Evolutionary conservation across 1,140 invertebrate species (phyloP).

Genomic region (Drosophila suzukii): DNA sequence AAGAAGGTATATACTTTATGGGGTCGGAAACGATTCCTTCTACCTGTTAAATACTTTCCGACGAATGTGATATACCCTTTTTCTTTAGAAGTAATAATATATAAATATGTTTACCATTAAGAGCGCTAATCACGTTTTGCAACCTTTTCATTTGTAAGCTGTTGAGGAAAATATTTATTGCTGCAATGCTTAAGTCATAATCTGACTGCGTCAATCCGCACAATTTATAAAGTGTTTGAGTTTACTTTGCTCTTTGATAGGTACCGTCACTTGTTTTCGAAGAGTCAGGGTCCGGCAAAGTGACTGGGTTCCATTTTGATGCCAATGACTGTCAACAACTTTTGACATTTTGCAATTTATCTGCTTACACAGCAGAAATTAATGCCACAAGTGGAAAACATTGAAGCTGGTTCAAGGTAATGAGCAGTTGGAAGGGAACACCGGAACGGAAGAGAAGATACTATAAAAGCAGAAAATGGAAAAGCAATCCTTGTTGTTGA

Average conservation of each 20-base stretch:
- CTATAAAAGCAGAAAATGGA: not conserved
- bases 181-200: constrained; percentile 8
- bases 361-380: constrained; percentile 80
- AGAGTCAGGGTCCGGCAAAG: constrained; percentile 38
- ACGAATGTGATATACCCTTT: no score
- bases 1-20: no score
- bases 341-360: constrained; percentile 75
- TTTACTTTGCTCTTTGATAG: constrained; percentile 36
- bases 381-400: constrained; percentile 71
- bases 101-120: no score
- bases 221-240: constrained; percentile 52
- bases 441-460: not conserved
- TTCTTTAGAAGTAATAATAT: no score
- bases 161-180: not conserved
- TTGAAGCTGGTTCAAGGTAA: constrained; percentile 39
- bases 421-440: constrained; percentile 6
- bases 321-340: constrained; percentile 73
- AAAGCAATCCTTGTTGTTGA: constrained; percentile 38
- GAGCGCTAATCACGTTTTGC: not conserved
- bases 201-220: constrained; percentile 1
- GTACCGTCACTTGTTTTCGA: constrained; percentile 45
- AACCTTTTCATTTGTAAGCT: not conserved
- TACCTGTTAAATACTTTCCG: no score
- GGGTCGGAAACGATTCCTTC: no score
- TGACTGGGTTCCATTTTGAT: constrained; percentile 63